Conservation (phyloP, 2,797 vertebrate genomes). For the Anisognathus igniventris region DNA sequence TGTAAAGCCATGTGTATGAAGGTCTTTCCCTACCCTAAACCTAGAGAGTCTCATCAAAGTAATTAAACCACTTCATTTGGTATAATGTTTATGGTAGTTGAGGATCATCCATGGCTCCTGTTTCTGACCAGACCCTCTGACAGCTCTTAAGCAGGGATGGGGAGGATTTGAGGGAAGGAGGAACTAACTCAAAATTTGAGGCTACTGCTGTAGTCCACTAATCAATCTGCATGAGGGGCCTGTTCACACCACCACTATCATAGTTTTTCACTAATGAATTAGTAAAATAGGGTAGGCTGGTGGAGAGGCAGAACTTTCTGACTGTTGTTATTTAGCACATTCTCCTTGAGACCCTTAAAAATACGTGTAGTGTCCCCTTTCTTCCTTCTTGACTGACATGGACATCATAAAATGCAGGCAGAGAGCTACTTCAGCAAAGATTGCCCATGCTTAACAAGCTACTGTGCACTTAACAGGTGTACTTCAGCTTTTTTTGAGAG, state of each 20-base stretch:
- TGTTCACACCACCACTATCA: background rate
- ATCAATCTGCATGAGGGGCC: fast-evolving
- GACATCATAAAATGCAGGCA: background rate
- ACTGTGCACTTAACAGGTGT: background rate
- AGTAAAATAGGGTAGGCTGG: background rate
- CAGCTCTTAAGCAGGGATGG: background rate
- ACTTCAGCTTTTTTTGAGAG: background rate
- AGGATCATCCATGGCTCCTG: background rate
- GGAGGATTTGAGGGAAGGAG: background rate
- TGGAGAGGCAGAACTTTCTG: background rate
- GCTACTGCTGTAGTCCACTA: background rate
- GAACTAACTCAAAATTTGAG: background rate
- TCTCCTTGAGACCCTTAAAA: background rate
- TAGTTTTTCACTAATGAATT: background rate
- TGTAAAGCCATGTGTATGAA: background rate
- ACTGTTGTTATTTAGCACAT: background rate
- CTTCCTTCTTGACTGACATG: background rate
- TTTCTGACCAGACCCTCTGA: background rate
- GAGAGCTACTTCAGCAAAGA: background rate
- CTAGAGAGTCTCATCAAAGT: background rate
- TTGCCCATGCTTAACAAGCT: background rate
- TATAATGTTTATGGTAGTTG: background rate
- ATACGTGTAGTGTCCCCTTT: background rate
- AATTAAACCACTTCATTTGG: background rate
- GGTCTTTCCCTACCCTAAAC: background rate